Percentiles rank a stretch among this genome's conserved stretches.
These are phyloP conservation scores for Siniperca knerii DNA, from an alignment of 2,113 vertebrate genomes.

Conservation along the genomic window DNA sequence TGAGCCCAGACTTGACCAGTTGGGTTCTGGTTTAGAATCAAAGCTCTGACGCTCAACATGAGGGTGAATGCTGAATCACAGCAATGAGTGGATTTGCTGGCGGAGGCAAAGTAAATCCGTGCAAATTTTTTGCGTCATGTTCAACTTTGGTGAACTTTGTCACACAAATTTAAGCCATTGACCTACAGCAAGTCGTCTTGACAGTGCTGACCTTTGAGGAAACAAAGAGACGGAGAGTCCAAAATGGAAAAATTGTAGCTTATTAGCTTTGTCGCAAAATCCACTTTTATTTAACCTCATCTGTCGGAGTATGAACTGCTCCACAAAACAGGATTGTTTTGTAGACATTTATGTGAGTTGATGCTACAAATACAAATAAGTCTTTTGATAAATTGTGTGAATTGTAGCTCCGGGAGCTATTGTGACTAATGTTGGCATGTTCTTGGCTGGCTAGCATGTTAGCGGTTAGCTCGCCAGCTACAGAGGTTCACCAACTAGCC, in stretches of 20 bases:
- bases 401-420: not conserved
- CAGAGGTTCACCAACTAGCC: not conserved
- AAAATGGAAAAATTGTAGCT: not conserved
- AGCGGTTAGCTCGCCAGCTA: not conserved
- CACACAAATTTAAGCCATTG: not conserved
- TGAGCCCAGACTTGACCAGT: not conserved
- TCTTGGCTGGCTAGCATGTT: not conserved
- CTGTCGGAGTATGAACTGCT: not conserved
- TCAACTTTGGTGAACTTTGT: too few relatives aligned
- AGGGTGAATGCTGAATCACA: too few relatives aligned
- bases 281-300: not conserved
- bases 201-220: not conserved
- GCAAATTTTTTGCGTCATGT: not conserved
- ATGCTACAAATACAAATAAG: not conserved
- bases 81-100: not conserved
- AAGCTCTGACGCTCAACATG: not conserved
- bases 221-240: not conserved
- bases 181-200: not conserved
- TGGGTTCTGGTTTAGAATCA: not conserved
- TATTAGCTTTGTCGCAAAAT: not conserved
- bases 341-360: not conserved
- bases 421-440: not conserved
- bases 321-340: not conserved
- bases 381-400: not conserved
- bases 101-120: not conserved